Evolutionary conservation across 2,888 invertebrate species (phyloP).

Genomic region (Acanthopleura granulata): DNA sequence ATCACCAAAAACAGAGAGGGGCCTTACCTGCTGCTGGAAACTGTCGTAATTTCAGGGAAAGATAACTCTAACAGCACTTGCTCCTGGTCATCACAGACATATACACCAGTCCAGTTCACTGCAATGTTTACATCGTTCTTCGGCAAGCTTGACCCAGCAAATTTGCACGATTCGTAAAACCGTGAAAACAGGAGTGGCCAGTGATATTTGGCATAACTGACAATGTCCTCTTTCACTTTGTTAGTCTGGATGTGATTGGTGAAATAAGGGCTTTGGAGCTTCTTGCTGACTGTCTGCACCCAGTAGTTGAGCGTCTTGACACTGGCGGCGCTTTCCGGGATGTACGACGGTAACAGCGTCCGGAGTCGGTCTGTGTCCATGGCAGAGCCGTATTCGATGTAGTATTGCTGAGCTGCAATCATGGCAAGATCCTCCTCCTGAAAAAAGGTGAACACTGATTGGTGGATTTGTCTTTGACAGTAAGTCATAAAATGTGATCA

Average conservation of each 20-base stretch:
- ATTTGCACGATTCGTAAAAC: conserved; percentile 96
- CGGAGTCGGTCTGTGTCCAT: conserved; percentile 91
- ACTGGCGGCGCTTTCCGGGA: conserved; percentile 80
- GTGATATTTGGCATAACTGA: conserved; percentile 98
- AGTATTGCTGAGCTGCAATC: conserved; percentile 99
- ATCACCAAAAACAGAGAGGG: too few relatives aligned
- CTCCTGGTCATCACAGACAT: conserved; percentile 98
- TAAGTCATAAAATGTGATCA: too few relatives aligned
- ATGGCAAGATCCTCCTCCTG: conserved; percentile 95
- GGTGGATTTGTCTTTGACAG: too few relatives aligned
- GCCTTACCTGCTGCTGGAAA: conserved; percentile 72
- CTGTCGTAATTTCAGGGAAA: conserved; percentile 98
- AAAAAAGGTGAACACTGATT: conserved; percentile 23
- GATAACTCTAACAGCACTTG: conserved; percentile 97
- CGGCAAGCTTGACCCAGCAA: conserved; percentile 91
- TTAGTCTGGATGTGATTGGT: conserved; percentile 88
- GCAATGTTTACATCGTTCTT: conserved; percentile 99
- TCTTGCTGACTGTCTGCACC: conserved; percentile 56
- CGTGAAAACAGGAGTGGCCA: conserved; percentile 98
- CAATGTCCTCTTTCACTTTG: conserved; percentile 87
- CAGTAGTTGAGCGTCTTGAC: conserved; percentile 53
- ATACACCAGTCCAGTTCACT: conserved; percentile 99
- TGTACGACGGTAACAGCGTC: conserved; percentile 91
- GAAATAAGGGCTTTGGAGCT: conserved; percentile 81
- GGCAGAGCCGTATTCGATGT: conserved; percentile 92